Evolutionary conservation across 64 coral and sea anemone species (phyloP), one percentile per base, ranked within the genome.

Genomic region (Exaiptasia diaphana): DNA sequence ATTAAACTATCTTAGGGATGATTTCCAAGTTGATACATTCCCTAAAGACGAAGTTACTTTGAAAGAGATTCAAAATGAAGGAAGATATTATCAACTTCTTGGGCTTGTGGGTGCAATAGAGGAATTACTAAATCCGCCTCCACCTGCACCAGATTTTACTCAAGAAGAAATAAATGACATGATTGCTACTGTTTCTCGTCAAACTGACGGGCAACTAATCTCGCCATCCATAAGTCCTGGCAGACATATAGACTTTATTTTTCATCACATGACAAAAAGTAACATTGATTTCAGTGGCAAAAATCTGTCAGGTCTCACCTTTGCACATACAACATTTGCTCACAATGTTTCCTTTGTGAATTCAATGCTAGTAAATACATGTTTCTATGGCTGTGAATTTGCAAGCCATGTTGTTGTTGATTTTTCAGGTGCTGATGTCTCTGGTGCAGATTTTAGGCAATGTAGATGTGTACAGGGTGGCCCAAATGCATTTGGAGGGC

Each of bases 311-410:
- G 89, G 89, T 50, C 67, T 99, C 5, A 92, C 89, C 4, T 99
- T 99, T 85, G 89, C 85, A 24, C 95, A 99, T 53, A 99, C 95
- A 7, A 88, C 95, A 14, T 99, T 99, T 85, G 90, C 85, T 20
- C 95, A 99, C 56, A 89, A 99, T 71, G 95, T 99, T 27, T 88
- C 89, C 32, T 99, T 99, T 84, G 75, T 77, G 42, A 75, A 75
- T 11, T 65, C 89, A 2, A 69, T 71, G 14, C 74, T 99, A 29
- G 68, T 87, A 13, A 91, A 93, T 69, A 88, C 89, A 32, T 85
- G 79, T 38, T 99, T 99, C 64, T 99, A 99, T 82, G 95, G 95
- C 12, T 99, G 95, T 43, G 95, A 99, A 68, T 99, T 99, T 86
- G 85, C 85, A 41, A 99, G 95, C 42, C 85, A 99, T 59, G 73